These are phyloP conservation scores for Torymus auratus DNA, from an alignment of 2,888 invertebrate genomes.

Conservation along the genomic window DNA sequence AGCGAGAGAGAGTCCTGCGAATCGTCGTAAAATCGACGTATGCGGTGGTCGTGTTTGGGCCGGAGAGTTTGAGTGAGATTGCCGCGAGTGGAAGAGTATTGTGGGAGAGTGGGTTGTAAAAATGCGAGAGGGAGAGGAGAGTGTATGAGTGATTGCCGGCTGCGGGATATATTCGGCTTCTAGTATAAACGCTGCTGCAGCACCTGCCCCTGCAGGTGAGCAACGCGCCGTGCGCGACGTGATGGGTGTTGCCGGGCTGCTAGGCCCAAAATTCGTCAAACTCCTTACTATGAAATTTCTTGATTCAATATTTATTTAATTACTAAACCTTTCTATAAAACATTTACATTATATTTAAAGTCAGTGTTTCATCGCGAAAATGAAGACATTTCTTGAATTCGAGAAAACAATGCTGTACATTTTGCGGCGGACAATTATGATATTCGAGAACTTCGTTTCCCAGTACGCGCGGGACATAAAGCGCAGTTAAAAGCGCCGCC, in stretches of 20 bases:
- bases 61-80: too few relatives aligned
- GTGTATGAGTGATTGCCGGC: too few relatives aligned
- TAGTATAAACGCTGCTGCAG: too few relatives aligned
- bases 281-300: too few relatives aligned
- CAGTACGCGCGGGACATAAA: slow-evolving; percentile 36
- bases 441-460: slow-evolving; percentile 7
- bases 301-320: too few relatives aligned
- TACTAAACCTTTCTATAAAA: too few relatives aligned
- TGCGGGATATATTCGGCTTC: not conserved
- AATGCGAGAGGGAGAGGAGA: not conserved
- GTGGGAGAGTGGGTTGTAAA: slow-evolving; percentile 27
- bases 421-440: too few relatives aligned
- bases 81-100: too few relatives aligned
- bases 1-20: slow-evolving; percentile 25
- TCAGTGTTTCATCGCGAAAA: too few relatives aligned
- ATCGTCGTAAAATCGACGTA: slow-evolving; percentile 58
- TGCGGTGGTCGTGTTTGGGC: slow-evolving; percentile 4
- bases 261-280: not conserved
- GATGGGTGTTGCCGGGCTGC: slow-evolving; percentile 32
- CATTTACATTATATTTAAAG: too few relatives aligned
- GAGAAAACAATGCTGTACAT: too few relatives aligned
- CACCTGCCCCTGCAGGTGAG: slow-evolving; percentile 53
- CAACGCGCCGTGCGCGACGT: slow-evolving; percentile 28
- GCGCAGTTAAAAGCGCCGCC: slow-evolving; percentile 34
- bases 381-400: too few relatives aligned